Percentiles rank a stretch among this genome's conserved stretches.
Evolutionary conservation across 2,888 invertebrate species (phyloP).

Genomic region (Melanostoma scalare): DNA sequence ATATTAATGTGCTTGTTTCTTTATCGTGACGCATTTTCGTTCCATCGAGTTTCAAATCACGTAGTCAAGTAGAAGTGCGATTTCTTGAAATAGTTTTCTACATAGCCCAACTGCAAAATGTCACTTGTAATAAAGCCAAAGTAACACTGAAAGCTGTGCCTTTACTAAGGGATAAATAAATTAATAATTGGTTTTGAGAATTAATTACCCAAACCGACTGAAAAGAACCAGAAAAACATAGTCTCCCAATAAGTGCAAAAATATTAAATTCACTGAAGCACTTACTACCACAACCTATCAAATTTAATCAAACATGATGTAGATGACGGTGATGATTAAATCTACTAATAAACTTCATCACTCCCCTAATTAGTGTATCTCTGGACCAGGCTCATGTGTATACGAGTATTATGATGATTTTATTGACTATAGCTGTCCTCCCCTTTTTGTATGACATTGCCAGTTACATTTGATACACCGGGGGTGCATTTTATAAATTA

Average conservation of each 20-base stretch:
- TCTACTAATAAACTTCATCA: slow-evolving; percentile 27
- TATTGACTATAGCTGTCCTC: slow-evolving; percentile 13
- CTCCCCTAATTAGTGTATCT: slow-evolving; percentile 51
- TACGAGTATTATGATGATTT: slow-evolving; percentile 12
- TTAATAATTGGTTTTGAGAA: too few species aligned
- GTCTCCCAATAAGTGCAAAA: not conserved
- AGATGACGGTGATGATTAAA: not conserved
- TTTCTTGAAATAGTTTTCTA: too few species aligned
- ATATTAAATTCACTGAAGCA: slow-evolving; percentile 15
- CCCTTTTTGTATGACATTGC: not conserved
- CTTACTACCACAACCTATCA: slow-evolving; percentile 15
- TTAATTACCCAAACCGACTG: too few species aligned
- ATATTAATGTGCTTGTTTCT: too few species aligned
- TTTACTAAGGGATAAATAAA: too few species aligned
- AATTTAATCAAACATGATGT: slow-evolving; percentile 26
- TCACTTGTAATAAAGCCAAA: too few species aligned
- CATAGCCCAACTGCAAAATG: too few species aligned
- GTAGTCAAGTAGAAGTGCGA: too few species aligned
- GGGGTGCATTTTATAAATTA: slow-evolving; percentile 55
- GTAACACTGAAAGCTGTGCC: too few species aligned
- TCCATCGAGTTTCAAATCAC: too few species aligned
- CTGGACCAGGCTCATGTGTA: not conserved
- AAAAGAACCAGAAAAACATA: too few species aligned
- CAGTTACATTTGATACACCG: not conserved
- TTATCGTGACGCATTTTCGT: too few species aligned